Base-by-base conservation (phyloP, 1,140 invertebrate genomes). In the Diorhabda carinulata region DNA sequence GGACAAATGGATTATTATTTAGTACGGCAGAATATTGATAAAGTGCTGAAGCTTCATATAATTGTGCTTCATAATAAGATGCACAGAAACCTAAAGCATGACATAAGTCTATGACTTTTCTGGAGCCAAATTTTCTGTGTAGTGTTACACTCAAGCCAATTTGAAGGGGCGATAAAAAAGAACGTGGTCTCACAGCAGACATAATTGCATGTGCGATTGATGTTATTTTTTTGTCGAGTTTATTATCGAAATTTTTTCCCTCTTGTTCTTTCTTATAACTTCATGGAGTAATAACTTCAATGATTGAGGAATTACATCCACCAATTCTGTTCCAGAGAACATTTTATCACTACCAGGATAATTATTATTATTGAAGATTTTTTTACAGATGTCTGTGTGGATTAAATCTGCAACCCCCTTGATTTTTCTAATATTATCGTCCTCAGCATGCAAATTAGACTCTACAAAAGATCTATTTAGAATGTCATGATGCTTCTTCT, bases 41-140 rank as follows among this genome's bases (percentile, higher is more conserved):
- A 5, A 10, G 4, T 8, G 57, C 57, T 59, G 57, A 59, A 8
- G 10, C 10, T 40, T 59, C 57, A 40, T 59, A 59, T 5, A 8
- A 8, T 10, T 2, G 5, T 8, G 10, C 57, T 59, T 59, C 57
- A 40, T 5, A 1, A 59, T 59, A 59, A 5, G 57, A 59, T 5
- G 5, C 5, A 10, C 57, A 8, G 2, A 59, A 59, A 10, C 57
- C 57, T 10, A 59, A 8, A 10, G 57, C 57, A 40, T 59, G 5
- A 40, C 57, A 59, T 5, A 59, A 8, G 5, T 59, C 57, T 5
- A 59, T 40, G 5, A 59, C 5, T 5, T 59, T 10, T 59, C 57
- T n/a, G 5, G 2, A 59, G 10, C 57, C 57, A 59, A 59, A 59
- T 40, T 59, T 59, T 59, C 57, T n/a, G 40, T 59, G 57, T 8